phyloP scores from a whole-genome alignment of 1,140 invertebrate genomes.

The Pollicipes pollicipes region DNA sequence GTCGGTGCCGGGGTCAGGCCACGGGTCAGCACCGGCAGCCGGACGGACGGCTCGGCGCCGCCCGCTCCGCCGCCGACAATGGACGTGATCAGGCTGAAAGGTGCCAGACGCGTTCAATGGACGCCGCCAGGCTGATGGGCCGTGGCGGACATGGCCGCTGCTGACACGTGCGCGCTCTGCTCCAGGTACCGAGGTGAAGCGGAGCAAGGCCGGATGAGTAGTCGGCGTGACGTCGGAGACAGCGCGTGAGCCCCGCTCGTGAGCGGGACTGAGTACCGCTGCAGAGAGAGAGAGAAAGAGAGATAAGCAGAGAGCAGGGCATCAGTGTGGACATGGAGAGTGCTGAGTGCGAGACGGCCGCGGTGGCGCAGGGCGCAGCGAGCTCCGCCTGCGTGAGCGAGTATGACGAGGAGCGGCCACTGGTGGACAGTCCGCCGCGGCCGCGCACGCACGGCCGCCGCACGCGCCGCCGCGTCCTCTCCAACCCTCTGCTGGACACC shows the following conservation, averaged over 20 bases:
- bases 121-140: neutral
- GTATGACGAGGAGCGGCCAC: conserved; percentile 67
- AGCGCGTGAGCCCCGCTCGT: no score
- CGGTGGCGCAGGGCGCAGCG: conserved; percentile 55
- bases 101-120: neutral
- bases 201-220: neutral
- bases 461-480: conserved; percentile 16
- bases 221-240: neutral
- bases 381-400: conserved; percentile 65
- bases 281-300: no score
- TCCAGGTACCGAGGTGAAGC: no score
- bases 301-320: neutral
- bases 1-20: neutral
- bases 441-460: conserved; percentile 45
- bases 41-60: no score
- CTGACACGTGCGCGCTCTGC: neutral
- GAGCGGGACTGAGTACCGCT: no score
- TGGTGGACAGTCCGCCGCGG: conserved; percentile 62
- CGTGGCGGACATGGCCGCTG: neutral
- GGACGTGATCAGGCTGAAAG: neutral
- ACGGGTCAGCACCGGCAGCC: neutral
- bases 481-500: conserved; percentile 26
- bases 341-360: neutral
- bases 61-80: neutral
- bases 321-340: neutral